phyloP scores from a whole-genome alignment of 1,140 invertebrate species.

The Caenorhabditis inopinata region DNA sequence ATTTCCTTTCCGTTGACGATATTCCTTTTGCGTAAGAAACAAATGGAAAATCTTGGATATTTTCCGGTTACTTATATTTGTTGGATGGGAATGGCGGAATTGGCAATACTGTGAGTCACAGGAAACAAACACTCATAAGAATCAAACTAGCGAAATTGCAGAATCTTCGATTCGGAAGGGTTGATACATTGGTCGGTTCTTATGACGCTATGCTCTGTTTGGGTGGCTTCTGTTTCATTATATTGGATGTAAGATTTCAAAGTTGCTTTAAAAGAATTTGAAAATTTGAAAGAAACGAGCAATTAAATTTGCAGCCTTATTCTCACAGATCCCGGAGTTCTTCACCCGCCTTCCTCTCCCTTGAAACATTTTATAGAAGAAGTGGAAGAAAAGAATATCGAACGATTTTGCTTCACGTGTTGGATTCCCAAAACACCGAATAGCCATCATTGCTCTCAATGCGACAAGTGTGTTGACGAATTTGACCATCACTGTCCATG shows the following conservation, averaged over 20 bases:
- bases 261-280: background rate
- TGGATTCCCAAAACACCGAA: background rate
- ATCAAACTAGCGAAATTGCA: background rate
- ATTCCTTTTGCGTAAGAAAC: background rate
- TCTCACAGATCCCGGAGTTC: background rate
- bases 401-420: background rate
- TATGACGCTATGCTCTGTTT: background rate
- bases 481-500: conserved; percentile 16
- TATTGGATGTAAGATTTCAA: background rate
- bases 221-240: background rate
- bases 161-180: background rate
- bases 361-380: background rate
- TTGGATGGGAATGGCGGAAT: conserved; percentile 22
- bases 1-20: background rate
- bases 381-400: background rate
- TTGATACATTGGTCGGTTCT: background rate
- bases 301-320: background rate
- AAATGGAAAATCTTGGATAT: conserved; percentile 6
- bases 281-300: no score
- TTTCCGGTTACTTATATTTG: conserved; percentile 4
- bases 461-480: conserved; percentile 17
- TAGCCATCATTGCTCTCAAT: background rate
- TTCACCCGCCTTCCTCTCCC: background rate
- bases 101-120: background rate
- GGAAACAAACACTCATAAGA: no score